These are phyloP conservation scores for Phoebastria nigripes DNA, from an alignment of 2,797 vertebrate species.

Conservation along the genomic window DNA sequence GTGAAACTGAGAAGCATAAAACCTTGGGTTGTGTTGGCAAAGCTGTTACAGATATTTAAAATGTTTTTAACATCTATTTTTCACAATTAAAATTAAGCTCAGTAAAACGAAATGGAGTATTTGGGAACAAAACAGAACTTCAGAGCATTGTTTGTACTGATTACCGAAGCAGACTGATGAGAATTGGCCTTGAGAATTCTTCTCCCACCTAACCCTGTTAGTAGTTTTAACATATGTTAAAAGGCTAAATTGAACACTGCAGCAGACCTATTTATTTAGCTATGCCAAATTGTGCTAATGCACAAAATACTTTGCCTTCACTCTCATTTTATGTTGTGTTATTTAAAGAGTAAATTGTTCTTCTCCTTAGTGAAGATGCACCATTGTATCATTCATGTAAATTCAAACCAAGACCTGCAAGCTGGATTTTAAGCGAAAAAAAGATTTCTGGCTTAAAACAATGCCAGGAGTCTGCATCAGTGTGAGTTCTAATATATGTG, in stretches of 20 bases:
- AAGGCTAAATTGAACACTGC: background rate
- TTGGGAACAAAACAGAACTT: constrained; percentile 14
- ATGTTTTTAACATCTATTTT: background rate
- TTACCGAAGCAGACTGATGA: background rate
- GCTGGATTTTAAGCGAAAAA: background rate
- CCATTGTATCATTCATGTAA: background rate
- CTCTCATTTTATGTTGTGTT: background rate
- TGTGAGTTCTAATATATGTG: background rate
- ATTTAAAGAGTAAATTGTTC: background rate
- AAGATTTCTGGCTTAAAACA: background rate
- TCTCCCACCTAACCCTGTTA: background rate
- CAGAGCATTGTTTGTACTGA: background rate
- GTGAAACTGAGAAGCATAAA: background rate
- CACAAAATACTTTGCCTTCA: background rate
- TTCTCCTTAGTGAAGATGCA: background rate
- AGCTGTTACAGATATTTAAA: background rate
- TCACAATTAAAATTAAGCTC: background rate
- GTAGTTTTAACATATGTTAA: background rate
- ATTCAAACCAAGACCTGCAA: background rate
- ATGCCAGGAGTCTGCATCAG: accelerated
- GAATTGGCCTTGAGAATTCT: constrained; percentile 18
- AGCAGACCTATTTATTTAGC: background rate
- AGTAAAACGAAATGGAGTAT: background rate
- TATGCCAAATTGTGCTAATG: background rate
- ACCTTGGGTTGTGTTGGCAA: background rate